Evolutionary conservation across 1,140 invertebrate species (phyloP).

Genomic region (Bombus superbus): DNA sequence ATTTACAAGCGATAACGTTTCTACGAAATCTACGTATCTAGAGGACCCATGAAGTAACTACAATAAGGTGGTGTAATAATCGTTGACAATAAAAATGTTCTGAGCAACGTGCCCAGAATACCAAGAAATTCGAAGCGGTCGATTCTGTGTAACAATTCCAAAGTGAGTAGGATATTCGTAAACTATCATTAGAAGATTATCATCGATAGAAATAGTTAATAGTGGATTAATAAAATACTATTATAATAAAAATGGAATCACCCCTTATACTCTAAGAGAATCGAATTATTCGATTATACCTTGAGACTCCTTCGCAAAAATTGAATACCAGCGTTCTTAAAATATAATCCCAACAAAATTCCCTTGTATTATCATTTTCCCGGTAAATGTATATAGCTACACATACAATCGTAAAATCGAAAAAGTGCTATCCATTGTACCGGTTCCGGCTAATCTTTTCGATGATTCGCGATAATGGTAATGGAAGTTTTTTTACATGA

Average conservation of each 20-base stretch:
- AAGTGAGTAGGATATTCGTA: neutral
- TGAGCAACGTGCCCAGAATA: neutral
- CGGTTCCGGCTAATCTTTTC: neutral
- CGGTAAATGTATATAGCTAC: neutral
- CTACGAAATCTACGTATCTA: too few species aligned
- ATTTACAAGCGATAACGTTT: too few species aligned
- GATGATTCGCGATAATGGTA: neutral
- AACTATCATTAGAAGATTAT: neutral
- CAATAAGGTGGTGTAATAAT: too few species aligned
- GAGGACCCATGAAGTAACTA: fast-evolving
- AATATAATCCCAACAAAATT: neutral
- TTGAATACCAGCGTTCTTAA: neutral
- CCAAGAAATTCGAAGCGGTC: neutral
- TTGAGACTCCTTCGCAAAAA: neutral
- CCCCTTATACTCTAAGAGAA: neutral
- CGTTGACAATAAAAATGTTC: neutral
- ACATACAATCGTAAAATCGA: neutral
- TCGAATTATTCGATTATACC: neutral
- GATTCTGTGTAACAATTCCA: neutral
- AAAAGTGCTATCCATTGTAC: neutral
- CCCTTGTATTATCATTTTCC: neutral
- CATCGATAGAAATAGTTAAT: too few species aligned
- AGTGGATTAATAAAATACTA: neutral
- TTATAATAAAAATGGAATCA: neutral
- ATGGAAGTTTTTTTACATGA: neutral